A percentile compares a stretch with the other conserved stretches of the same genome.
These are phyloP conservation scores for Camptogramma bilineatum DNA, from an alignment of 2,888 invertebrate species.

Conservation along the genomic window DNA sequence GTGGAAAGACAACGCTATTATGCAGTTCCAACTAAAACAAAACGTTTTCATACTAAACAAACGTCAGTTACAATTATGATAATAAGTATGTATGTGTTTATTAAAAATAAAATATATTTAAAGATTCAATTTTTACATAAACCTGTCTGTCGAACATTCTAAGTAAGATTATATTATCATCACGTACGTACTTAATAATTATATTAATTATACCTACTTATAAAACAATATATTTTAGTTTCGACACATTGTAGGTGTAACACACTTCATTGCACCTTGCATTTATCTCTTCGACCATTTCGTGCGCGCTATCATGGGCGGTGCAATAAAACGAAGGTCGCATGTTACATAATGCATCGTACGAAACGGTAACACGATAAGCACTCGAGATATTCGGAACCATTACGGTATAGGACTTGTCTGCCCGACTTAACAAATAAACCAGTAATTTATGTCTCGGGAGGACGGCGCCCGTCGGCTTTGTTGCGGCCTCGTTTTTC, in stretches of 20 bases:
- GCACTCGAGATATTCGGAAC: constrained; percentile 53
- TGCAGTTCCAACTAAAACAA: neutral
- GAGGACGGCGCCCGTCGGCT: constrained; percentile 69
- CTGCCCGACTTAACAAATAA: constrained; percentile 68
- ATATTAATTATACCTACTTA: neutral
- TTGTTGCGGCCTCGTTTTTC: constrained; percentile 78
- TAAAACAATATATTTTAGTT: neutral
- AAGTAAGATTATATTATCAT: constrained; percentile 4
- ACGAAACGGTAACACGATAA: constrained; percentile 57
- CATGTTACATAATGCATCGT: constrained; percentile 46
- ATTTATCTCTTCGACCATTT: constrained; percentile 22
- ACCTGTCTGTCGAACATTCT: neutral
- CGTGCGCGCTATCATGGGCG: constrained; percentile 26
- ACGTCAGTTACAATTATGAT: neutral
- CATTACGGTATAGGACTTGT: constrained; percentile 61
- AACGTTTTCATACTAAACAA: constrained; percentile 1
- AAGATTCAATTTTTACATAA: neutral
- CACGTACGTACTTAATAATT: constrained; percentile 10
- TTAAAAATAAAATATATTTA: neutral
- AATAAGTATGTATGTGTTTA: neutral
- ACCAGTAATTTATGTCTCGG: constrained; percentile 73
- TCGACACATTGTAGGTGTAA: constrained; percentile 12
- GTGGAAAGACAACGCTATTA: constrained; percentile 23
- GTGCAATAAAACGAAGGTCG: constrained; percentile 36
- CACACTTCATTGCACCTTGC: constrained; percentile 23